A percentile compares a stretch with the other conserved stretches of the same genome.
These are phyloP conservation scores for Allygus modestus DNA, from an alignment of 2,888 invertebrate species.

Conservation along the genomic window DNA sequence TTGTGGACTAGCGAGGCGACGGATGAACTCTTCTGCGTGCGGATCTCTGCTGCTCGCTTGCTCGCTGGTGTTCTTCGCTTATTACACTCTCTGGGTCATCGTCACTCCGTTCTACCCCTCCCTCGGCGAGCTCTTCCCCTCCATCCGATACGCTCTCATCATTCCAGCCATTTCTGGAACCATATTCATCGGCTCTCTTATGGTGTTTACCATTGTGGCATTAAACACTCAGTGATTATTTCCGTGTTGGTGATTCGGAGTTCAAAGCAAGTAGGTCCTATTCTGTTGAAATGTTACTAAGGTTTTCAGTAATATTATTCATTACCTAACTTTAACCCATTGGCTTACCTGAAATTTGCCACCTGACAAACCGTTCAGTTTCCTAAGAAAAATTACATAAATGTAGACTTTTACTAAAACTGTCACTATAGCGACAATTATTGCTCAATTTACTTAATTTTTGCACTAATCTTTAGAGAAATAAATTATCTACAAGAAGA, in stretches of 20 bases:
- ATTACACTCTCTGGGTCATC: slow-evolving; percentile 82
- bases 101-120: slow-evolving; percentile 81
- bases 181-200: slow-evolving; percentile 81
- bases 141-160: slow-evolving; percentile 79
- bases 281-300: not conserved
- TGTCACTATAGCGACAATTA: no score
- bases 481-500: no score
- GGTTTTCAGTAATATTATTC: no score
- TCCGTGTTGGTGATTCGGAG: not conserved
- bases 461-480: no score
- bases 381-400: no score
- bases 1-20: slow-evolving; percentile 73
- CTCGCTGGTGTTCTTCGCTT: slow-evolving; percentile 77
- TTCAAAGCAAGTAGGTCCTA: not conserved
- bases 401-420: no score
- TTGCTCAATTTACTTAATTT: no score
- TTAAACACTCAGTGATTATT: slow-evolving; percentile 55
- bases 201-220: slow-evolving; percentile 77
- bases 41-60: slow-evolving; percentile 80
- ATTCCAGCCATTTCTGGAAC: slow-evolving; percentile 80
- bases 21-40: slow-evolving; percentile 69
- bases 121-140: slow-evolving; percentile 77
- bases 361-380: no score
- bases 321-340: no score
- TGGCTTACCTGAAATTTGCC: no score